Base-by-base conservation (phyloP, 2,888 invertebrate species). In the Auanema freiburgensis region DNA sequence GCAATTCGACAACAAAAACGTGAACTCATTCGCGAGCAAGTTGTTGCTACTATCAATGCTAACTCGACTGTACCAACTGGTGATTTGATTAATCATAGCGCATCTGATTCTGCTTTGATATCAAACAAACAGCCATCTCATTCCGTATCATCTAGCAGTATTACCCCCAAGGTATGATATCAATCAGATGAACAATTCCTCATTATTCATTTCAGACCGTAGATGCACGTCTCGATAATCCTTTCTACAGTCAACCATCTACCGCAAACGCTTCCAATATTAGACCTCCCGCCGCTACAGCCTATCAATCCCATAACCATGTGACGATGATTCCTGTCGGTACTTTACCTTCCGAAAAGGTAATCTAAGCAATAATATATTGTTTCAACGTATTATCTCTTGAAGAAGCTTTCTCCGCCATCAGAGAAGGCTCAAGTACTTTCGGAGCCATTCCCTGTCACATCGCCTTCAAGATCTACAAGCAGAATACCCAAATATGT, bases 1-100 rank as follows among this genome's bases (percentile, higher is more conserved):
- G 23, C 42, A 10, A 50, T 43, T 21, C 21, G 63, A 8, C 63
- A 63, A 24, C 57, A 58, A n/a, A 51, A 54, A 24, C 51, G 63
- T 40, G 63, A 63, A 41, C 62, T 52, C 10, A 62, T 62, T 40
- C 51, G 56, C 33, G 62, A 62, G 11, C 62, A 62, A 3, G 62
- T 62, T 16, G 10, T 46, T 46, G 33, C 33, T 5, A 33, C 33
- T 8, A 33, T 33, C 33, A 33, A 33, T 8, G 33, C 33, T 8
- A 33, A 33, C 33, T 5, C 33, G 8, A 8, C 33, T 33, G 33
- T 33, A 33, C 33, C 33, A 33, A 33, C 33, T 3, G 33, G 33
- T 33, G 33, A 33, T 33, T 33, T 33, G 33, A 33, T 33, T 33
- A 33, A 33, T 33, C 33, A 33, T 33, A 33, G 33, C 33, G 33